Percentiles rank a stretch among this genome's conserved stretches.
Evolutionary conservation across 2,888 invertebrate species (phyloP).

Genomic region (Nomada goodeniana): DNA sequence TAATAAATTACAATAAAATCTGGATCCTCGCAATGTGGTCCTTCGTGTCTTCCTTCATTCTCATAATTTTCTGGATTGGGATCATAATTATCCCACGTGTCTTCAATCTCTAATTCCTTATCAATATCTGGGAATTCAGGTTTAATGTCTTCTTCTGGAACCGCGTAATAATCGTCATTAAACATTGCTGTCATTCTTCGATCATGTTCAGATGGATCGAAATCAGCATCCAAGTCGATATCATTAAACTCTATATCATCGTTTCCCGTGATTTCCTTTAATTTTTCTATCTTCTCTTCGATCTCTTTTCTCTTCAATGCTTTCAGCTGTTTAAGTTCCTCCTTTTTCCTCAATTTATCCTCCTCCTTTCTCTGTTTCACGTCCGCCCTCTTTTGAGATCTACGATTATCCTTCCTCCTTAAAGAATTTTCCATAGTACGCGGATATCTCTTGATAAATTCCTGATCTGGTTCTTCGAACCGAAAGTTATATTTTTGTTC

Average conservation of each 20-base stretch:
- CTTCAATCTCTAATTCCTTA: conserved; percentile 88
- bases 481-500: conserved; percentile 98
- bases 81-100: conserved; percentile 89
- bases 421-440: conserved; percentile 94
- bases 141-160: conserved; percentile 88
- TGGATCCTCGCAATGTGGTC: conserved; percentile 91
- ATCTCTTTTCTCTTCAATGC: conserved; percentile 95
- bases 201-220: conserved; percentile 96
- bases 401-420: conserved; percentile 91
- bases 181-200: conserved; percentile 94
- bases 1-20: conserved; percentile 89
- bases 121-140: conserved; percentile 94
- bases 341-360: conserved; percentile 92
- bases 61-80: conserved; percentile 83
- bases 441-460: conserved; percentile 91
- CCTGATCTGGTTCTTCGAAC: conserved; percentile 97
- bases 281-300: conserved; percentile 92
- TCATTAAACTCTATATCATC: conserved; percentile 77
- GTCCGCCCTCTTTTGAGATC: conserved; percentile 92
- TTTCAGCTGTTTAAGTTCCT: conserved; percentile 95
- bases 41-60: conserved; percentile 77
- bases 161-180: conserved; percentile 93
- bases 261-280: conserved; percentile 87
- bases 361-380: conserved; percentile 90
- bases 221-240: conserved; percentile 93